phyloP scores from a whole-genome alignment of 2,797 vertebrate species.

The Liasis olivaceus region DNA sequence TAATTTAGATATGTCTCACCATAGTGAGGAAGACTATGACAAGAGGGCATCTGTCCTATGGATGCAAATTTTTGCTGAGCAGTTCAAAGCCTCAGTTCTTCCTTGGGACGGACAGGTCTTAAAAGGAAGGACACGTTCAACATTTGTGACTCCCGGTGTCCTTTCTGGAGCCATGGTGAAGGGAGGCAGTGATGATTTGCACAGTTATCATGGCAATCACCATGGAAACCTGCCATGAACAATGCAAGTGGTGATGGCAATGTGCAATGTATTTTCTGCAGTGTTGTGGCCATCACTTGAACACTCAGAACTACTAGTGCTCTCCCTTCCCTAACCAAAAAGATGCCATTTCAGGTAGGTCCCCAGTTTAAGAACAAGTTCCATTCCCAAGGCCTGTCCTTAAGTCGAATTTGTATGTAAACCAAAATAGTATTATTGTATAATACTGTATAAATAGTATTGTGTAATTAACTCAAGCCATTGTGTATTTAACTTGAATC shows the following conservation, averaged over 20 bases:
- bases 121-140: neutral
- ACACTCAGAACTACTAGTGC: neutral
- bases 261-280: neutral
- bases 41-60: neutral
- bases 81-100: neutral
- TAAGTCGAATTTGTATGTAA: too few species aligned
- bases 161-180: neutral
- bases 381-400: too few species aligned
- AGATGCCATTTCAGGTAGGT: too few species aligned
- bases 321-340: neutral
- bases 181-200: neutral
- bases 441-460: too few species aligned
- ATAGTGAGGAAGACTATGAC: neutral
- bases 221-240: neutral
- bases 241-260: neutral
- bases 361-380: too few species aligned
- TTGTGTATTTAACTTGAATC: too few species aligned
- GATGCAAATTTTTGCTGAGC: neutral
- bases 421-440: too few species aligned
- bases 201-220: neutral
- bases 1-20: neutral
- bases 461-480: too few species aligned
- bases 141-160: neutral
- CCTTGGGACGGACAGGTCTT: neutral
- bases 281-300: neutral